A percentile compares a stretch with the other conserved stretches of the same genome.
phyloP scores from a whole-genome alignment of 1,140 invertebrate genomes.

The Parasteatoda tepidariorum region DNA sequence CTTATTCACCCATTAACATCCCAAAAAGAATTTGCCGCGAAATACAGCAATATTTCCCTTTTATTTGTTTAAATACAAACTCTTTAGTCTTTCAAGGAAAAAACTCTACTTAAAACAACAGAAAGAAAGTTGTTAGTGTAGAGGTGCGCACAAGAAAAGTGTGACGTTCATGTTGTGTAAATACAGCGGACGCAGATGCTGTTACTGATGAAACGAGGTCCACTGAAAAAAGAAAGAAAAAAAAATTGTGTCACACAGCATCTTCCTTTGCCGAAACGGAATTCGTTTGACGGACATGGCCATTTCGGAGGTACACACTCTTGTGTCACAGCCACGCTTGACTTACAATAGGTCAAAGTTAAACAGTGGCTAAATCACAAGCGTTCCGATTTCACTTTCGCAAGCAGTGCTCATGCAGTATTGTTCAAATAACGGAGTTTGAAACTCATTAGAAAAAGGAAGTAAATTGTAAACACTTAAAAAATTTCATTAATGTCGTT shows the following conservation, averaged over 20 bases:
- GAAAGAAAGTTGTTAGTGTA: not conserved
- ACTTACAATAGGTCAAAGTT: conserved; percentile 36
- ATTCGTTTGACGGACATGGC: not conserved
- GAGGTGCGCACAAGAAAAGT: not conserved
- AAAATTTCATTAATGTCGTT: no score
- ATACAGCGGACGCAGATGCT: conserved; percentile 23
- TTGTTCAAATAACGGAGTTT: no score
- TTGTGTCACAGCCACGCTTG: conserved; percentile 20
- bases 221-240: not conserved
- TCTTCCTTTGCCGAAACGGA: not conserved
- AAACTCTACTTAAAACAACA: not conserved
- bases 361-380: conserved; percentile 3
- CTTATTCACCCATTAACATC: no score
- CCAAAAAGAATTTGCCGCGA: no score
- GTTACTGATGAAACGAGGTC: not conserved
- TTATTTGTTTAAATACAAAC: no score
- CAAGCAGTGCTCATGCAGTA: no score
- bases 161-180: not conserved
- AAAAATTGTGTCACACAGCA: conserved; percentile 25
- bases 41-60: no score
- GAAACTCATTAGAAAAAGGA: no score
- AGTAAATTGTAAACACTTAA: no score
- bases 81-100: no score
- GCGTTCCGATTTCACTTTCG: conserved; percentile 25
- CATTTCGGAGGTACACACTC: no score